Evolutionary conservation across 2,113 vertebrate genomes (phyloP), one percentile per base, ranked within the genome.

Genomic region (Eulemur rufifrons): DNA sequence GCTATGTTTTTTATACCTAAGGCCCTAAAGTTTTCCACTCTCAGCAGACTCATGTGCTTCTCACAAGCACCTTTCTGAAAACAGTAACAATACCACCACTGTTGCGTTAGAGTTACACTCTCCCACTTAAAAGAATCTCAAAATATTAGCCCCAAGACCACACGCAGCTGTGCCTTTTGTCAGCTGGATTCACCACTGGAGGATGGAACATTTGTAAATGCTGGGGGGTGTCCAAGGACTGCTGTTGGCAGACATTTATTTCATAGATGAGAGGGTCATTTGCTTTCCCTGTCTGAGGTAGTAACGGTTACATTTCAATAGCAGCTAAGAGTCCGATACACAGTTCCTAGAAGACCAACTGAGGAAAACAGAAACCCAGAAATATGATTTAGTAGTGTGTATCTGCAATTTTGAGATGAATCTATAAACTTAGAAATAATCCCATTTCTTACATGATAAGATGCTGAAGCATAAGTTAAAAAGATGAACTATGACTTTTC

Each of bases 261-360:
- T 82, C 69, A 64, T 11, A 89, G n/a, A 64, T 32, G 21, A 80
- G 82, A 77, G 45, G 23, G 66, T 17, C 20, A 32, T 80, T 91
- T 76, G 2, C 47, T 92, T 91, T 59, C 39, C 56, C 56, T 91
- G 32, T 71, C 17, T 77, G 23, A 71, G 82, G 25, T 0, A 76
- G 42, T 59, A 80, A 94, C 23, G 39, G 21, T 86, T 96, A 56
- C 56, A 92, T 86, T 92, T 94, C 66, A 93, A 54, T 59, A 84
- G 61, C 21, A 86, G 63, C 50, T 83, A 71, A 89, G 61, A 91
- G 88, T 92, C 54, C 89, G 81, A 86, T 0, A 37, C 50, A 61
- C 20, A 77, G n/a, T 83, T 93, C 14, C 45, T 66, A 95, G 83
- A 13, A 81, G 39, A 76, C 45, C 37, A 88, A 85, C 32, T 82